Evolutionary conservation across 1,140 invertebrate genomes (phyloP), one percentile per base, ranked within the genome.

Genomic region (Drosophila dunni): DNA sequence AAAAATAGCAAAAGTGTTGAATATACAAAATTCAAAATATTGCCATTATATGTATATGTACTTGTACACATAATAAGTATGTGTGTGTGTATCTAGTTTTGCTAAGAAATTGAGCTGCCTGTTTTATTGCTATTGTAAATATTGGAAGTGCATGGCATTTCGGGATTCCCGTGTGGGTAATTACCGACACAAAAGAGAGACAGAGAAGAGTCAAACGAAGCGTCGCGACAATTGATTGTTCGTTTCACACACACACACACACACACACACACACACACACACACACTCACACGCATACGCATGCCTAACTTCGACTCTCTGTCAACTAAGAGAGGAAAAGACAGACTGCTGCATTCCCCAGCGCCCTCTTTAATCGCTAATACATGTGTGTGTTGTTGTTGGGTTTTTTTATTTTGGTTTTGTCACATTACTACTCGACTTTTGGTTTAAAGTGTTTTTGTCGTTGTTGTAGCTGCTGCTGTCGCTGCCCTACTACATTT

Each of bases 91-190:
- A 62, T 54, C 9, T 33, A 10, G 44, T 46, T 8, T 44, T 50
- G 46, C n/a, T 64, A 50, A 24, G 44, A 50, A 65, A 64, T 72
- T 48, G 50, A 45, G 54, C 40, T 33, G 64, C 15, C 24, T 60
- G 42, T 9, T n/a, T 34, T 17, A 38, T 38, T 57, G 42, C 13
- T 7, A 42, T 56, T 70, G 45, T 36, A 45, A 29, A 24, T 64
- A 69, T 58, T 63, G 64, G 42, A 65, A 74, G 60, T 73, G 63
- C 61, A 79, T 70, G 75, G 75, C 63, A 74, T 73, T 76, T 84
- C 84, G 84, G 84, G 83, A 89, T 84, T 88, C 84, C 83, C 83
- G 67, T 77, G 79, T 80, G 80, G 84, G 79, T 75, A 80, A 89
- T 88, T 89, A 83, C 80, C 80, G 34, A 11, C 7, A 9, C 10